phyloP scores from a whole-genome alignment of 2,888 invertebrate genomes.

The Venustoraphidia nigricollis region DNA sequence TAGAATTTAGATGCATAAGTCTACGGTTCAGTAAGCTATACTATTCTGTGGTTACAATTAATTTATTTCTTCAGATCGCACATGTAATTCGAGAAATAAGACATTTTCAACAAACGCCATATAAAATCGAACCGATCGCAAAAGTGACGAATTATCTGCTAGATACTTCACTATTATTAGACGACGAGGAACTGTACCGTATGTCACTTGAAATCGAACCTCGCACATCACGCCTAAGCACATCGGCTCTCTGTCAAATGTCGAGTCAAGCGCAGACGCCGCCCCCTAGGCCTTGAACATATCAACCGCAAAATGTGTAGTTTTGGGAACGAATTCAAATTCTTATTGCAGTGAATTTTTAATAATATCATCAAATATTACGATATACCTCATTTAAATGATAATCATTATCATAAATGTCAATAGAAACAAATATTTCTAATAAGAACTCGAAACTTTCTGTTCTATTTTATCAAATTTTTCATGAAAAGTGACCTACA shows the following conservation, averaged over 20 bases:
- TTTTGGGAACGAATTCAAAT: too few relatives aligned
- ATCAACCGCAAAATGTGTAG: too few relatives aligned
- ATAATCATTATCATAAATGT: too few relatives aligned
- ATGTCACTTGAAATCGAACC: constrained; percentile 76
- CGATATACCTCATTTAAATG: too few relatives aligned
- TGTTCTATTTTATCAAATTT: too few relatives aligned
- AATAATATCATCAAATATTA: too few relatives aligned
- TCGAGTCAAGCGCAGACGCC: neutral
- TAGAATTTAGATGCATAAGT: neutral
- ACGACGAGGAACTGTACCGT: constrained; percentile 68
- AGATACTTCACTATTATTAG: constrained; percentile 59
- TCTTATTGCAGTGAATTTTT: too few relatives aligned
- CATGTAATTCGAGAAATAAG: constrained; percentile 85
- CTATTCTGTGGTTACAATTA: neutral
- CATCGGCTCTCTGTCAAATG: constrained; percentile 19
- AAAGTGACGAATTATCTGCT: constrained; percentile 69
- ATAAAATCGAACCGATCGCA: constrained; percentile 73
- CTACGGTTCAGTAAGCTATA: neutral
- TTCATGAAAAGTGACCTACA: too few relatives aligned
- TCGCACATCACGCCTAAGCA: constrained; percentile 42
- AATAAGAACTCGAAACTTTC: too few relatives aligned
- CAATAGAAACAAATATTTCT: too few relatives aligned
- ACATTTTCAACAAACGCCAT: constrained; percentile 81
- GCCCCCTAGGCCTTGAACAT: constrained; percentile 3
- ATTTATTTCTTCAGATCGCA: constrained; percentile 51